These are phyloP conservation scores for Eonycteris spelaea DNA, from an alignment of 2,113 vertebrate genomes.

Conservation along the genomic window DNA sequence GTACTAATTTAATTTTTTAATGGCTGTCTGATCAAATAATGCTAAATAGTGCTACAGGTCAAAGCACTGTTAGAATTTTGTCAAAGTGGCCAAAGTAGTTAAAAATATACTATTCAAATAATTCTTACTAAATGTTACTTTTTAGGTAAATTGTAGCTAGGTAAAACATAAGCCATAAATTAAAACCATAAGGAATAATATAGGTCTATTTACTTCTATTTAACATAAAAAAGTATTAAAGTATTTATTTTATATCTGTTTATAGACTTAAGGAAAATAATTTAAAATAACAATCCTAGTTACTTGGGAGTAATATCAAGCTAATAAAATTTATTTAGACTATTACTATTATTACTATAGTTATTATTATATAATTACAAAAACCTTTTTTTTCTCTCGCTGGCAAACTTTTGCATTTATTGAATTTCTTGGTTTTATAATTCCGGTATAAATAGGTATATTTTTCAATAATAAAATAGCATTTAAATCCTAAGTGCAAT, in stretches of 20 bases:
- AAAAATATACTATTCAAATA: background rate
- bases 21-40: background rate
- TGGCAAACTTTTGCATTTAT: slow-evolving; percentile 19
- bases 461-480: background rate
- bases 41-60: background rate
- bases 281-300: background rate
- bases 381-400: slow-evolving; percentile 9
- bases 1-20: background rate
- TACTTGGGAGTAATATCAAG: background rate
- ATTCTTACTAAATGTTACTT: background rate
- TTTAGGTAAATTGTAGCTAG: background rate
- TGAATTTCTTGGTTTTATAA: slow-evolving; percentile 27
- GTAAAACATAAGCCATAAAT: background rate
- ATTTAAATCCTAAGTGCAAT: background rate
- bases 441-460: background rate
- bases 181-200: background rate
- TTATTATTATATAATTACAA: background rate
- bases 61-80: background rate
- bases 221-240: background rate
- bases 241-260: background rate
- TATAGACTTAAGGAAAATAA: background rate
- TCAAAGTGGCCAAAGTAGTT: background rate
- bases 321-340: background rate
- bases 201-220: background rate
- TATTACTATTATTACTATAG: background rate